phyloP scores from a whole-genome alignment of 2,797 vertebrate genomes.

The Megaceryle alcyon region DNA sequence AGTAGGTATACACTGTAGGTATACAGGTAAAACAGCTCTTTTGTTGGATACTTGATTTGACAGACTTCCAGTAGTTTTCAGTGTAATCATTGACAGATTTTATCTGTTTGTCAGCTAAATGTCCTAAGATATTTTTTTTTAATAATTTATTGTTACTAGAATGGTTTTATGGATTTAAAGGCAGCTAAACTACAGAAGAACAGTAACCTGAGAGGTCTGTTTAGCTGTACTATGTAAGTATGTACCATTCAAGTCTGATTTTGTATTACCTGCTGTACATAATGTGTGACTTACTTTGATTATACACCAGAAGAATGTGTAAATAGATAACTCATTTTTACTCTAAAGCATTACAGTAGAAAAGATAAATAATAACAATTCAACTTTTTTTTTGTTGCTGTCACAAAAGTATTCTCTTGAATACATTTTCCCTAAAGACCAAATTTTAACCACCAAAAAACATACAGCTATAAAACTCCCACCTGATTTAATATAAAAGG shows the following conservation, averaged over 20 bases:
- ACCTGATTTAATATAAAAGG: conserved; percentile 46
- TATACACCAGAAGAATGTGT: not conserved
- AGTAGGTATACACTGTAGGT: not conserved
- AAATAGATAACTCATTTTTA: conserved; percentile 10
- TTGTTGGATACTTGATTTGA: conserved; percentile 34
- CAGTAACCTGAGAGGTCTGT: not conserved
- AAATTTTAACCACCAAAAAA: conserved; percentile 48
- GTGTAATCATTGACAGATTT: conserved; percentile 47
- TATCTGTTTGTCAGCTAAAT: conserved; percentile 46
- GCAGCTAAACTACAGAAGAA: not conserved
- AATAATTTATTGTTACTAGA: conserved; percentile 36
- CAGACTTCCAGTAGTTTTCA: conserved; percentile 26
- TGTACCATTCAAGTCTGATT: not conserved
- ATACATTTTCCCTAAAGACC: not conserved
- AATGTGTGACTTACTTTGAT: not conserved
- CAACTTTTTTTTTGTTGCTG: not conserved
- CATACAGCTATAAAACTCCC: conserved; percentile 8
- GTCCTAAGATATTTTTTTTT: conserved; percentile 55
- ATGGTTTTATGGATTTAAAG: conserved; percentile 39
- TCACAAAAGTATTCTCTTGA: not conserved
- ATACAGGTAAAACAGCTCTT: conserved; percentile 34
- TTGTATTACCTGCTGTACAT: conserved; percentile 1
- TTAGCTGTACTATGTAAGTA: not conserved
- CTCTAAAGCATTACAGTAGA: conserved; percentile 18
- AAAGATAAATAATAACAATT: not conserved